phyloP scores from a whole-genome alignment of 2,888 invertebrate genomes.

The Spialia ferax region DNA sequence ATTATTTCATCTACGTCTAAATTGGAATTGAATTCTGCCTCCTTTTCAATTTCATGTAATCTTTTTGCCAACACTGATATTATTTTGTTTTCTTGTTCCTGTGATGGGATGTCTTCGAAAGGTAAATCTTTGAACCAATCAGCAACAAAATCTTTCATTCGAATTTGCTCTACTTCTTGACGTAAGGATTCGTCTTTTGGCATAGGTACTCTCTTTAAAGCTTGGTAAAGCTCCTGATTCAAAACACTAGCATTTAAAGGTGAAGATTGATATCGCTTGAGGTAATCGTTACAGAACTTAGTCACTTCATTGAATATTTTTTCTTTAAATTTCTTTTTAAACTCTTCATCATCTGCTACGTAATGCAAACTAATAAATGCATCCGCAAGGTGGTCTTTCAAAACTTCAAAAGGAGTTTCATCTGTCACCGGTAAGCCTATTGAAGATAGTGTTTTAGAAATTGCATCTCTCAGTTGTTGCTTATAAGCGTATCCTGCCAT shows the following conservation, averaged over 20 bases:
- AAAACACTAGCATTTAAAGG: conserved; percentile 54
- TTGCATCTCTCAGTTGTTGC: conserved; percentile 57
- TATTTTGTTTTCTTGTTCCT: conserved; percentile 53
- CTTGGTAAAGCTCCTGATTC: conserved; percentile 56
- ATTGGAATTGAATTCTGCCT: conserved; percentile 46
- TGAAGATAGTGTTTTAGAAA: conserved; percentile 55
- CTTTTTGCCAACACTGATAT: conserved; percentile 56
- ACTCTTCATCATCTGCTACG: conserved; percentile 49
- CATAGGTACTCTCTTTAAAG: conserved; percentile 56
- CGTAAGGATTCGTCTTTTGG: conserved; percentile 60
- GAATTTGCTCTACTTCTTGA: conserved; percentile 59
- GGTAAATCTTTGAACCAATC: conserved; percentile 60
- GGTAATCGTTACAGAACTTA: conserved; percentile 59
- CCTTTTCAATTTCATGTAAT: conserved; percentile 59
- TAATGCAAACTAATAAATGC: conserved; percentile 65
- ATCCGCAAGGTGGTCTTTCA: conserved; percentile 65
- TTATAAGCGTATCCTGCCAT: conserved; percentile 58
- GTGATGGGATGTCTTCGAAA: conserved; percentile 41
- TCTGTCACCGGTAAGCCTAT: conserved; percentile 51
- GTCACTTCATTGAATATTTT: conserved; percentile 59
- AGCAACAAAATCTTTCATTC: conserved; percentile 59
- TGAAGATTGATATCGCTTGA: conserved; percentile 53
- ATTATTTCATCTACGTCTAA: conserved; percentile 46
- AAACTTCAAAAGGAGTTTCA: conserved; percentile 55
- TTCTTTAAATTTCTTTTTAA: conserved; percentile 53